Evolutionary conservation across 2,113 vertebrate genomes (phyloP).

Genomic region (Etheostoma cragini): DNA sequence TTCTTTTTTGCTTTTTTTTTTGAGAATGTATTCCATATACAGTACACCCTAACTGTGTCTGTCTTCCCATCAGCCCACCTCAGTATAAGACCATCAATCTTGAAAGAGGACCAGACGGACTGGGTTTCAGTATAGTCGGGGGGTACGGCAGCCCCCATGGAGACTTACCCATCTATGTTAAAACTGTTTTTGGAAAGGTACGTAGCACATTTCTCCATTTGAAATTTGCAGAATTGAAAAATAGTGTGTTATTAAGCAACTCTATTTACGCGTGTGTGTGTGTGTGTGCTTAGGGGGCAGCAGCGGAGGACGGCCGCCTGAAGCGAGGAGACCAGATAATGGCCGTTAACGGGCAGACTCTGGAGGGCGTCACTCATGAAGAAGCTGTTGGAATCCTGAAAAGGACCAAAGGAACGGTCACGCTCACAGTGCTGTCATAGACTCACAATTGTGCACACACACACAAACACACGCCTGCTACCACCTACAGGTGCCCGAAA

Average conservation of each 20-base stretch:
- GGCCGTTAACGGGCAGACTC: constrained; percentile 94
- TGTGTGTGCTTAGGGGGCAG: constrained; percentile 87
- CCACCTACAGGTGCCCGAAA: too few relatives aligned
- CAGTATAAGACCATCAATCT: constrained; percentile 95
- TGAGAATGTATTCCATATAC: not conserved
- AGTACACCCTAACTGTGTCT: not conserved
- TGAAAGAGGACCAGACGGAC: constrained; percentile 93
- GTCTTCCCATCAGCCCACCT: constrained; percentile 86
- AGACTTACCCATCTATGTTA: constrained; percentile 97
- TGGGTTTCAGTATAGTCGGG: constrained; percentile 98
- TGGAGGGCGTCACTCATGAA: constrained; percentile 96
- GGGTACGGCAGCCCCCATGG: constrained; percentile 96
- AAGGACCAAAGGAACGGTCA: constrained; percentile 94
- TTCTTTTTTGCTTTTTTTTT: not conserved
- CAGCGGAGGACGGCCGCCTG: constrained; percentile 94
- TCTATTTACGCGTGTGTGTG: not conserved
- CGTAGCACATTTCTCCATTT: not conserved
- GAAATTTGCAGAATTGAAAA: not conserved
- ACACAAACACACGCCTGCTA: not conserved
- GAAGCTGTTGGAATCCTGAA: constrained; percentile 96
- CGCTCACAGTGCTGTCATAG: constrained; percentile 93
- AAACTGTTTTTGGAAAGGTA: constrained; percentile 97
- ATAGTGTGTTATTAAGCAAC: not conserved
- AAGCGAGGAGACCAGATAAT: constrained; percentile 98
- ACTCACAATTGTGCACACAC: not conserved